Conservation (phyloP, 2,113 vertebrate species). For the Todiramphus chloris region DNA sequence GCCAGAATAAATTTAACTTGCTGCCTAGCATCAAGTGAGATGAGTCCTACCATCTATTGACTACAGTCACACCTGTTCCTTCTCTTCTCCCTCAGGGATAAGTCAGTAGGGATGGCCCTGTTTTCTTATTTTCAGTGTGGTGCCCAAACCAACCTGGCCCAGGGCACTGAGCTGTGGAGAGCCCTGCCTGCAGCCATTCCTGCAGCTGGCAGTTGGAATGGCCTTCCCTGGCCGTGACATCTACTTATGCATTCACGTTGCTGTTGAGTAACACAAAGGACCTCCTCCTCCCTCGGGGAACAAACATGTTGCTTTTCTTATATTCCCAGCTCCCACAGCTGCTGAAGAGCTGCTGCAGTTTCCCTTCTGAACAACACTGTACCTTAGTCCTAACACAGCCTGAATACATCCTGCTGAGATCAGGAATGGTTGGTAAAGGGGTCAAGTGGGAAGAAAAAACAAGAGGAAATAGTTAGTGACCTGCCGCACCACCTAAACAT, state of each 20-base stretch:
- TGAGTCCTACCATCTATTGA: not conserved
- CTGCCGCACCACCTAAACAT: no score
- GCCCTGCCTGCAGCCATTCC: not conserved
- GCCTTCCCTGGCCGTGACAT: not conserved
- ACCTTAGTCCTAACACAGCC: not conserved
- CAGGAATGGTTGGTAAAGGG: not conserved
- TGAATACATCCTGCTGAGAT: not conserved
- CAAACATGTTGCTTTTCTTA: not conserved
- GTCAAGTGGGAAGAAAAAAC: not conserved
- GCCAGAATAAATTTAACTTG: not conserved
- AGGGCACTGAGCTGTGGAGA: fast-evolving
- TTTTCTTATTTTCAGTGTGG: not conserved
- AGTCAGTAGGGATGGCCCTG: not conserved
- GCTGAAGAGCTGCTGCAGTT: not conserved
- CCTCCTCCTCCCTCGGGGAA: not conserved
- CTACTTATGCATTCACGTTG: not conserved
- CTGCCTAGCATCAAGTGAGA: not conserved
- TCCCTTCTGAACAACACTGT: not conserved
- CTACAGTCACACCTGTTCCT: not conserved
- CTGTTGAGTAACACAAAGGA: not conserved
- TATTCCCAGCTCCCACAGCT: not conserved
- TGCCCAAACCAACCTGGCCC: fast-evolving
- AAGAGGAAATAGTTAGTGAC: no score
- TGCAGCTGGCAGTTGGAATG: not conserved
- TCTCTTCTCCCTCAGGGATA: not conserved